Conservation (phyloP, 2,888 invertebrate species). For the Boloria selene region DNA sequence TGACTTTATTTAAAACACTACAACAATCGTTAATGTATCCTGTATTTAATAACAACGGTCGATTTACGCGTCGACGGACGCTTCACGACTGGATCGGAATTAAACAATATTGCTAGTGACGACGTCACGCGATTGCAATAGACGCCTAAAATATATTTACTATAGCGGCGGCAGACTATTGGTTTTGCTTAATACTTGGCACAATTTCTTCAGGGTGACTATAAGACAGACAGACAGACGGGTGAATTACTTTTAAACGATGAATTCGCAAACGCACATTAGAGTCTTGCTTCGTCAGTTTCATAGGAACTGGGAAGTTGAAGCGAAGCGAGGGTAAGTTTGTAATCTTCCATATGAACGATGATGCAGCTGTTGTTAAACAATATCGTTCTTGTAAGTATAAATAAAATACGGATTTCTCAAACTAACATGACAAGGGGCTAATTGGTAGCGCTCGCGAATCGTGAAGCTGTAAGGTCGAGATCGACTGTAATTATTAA, state of each 20-base stretch:
- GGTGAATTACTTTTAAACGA: not conserved
- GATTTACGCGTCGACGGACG: conserved; percentile 57
- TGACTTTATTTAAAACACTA: conserved; percentile 50
- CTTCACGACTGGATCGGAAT: conserved; percentile 51
- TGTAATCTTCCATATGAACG: too few species aligned
- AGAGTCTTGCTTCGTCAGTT: too few species aligned
- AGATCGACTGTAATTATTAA: conserved; percentile 35
- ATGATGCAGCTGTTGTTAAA: not conserved
- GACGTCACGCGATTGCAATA: conserved; percentile 33
- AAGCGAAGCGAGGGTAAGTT: too few species aligned
- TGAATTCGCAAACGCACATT: not conserved
- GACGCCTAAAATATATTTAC: conserved; percentile 37
- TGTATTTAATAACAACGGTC: conserved; percentile 30
- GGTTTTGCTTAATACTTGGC: conserved; percentile 34
- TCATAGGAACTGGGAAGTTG: too few species aligned
- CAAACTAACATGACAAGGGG: conserved; percentile 13
- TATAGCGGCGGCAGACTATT: conserved; percentile 31
- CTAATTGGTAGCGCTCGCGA: conserved; percentile 29
- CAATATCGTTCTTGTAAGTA: not conserved
- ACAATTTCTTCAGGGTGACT: conserved; percentile 21
- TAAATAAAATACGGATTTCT: not conserved
- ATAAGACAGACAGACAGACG: not conserved
- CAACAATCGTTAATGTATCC: conserved; percentile 16
- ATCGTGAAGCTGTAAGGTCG: conserved; percentile 32
- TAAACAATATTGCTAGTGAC: conserved; percentile 30